A percentile compares a stretch with the other conserved stretches of the same genome.
Conservation (phyloP, 64 coral and sea anemone genomes). For the Acropora yongei region DNA sequence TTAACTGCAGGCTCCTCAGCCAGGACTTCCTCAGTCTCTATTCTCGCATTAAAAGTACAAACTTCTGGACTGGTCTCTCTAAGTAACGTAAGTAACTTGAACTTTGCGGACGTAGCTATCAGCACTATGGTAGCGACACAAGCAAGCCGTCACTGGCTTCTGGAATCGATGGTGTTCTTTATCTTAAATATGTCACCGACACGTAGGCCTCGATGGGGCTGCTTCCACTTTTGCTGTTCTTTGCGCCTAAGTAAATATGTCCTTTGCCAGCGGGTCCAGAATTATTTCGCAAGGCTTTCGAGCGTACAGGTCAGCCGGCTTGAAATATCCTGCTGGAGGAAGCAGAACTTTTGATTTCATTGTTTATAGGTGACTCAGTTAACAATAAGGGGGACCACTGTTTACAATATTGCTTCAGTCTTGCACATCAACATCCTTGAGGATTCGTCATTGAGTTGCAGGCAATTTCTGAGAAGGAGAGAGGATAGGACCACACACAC, state of each 20-base stretch:
- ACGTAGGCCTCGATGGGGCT: neutral
- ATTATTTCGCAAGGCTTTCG: neutral
- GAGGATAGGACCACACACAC: slow-evolving; percentile 5
- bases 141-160: slow-evolving; percentile 27
- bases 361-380: slow-evolving; percentile 22
- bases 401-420: slow-evolving; percentile 16
- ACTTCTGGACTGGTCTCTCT: neutral
- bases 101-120: slow-evolving; percentile 65
- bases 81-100: slow-evolving; percentile 29
- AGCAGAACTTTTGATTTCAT: slow-evolving; percentile 39
- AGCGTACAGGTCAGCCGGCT: slow-evolving; percentile 32
- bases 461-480: slow-evolving; percentile 5
- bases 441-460: slow-evolving; percentile 3
- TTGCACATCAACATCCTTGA: slow-evolving; percentile 13
- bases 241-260: slow-evolving; percentile 22
- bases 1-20: slow-evolving; percentile 30
- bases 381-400: neutral
- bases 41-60: neutral
- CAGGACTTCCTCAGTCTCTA: slow-evolving; percentile 32
- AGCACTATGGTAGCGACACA: slow-evolving; percentile 19
- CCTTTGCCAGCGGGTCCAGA: slow-evolving; percentile 46
- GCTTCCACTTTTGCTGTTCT: slow-evolving; percentile 53
- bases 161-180: neutral
- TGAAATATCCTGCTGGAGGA: neutral
- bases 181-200: slow-evolving; percentile 31